Evolutionary conservation across 2,113 vertebrate species (phyloP).

Genomic region (Labeo catla): DNA sequence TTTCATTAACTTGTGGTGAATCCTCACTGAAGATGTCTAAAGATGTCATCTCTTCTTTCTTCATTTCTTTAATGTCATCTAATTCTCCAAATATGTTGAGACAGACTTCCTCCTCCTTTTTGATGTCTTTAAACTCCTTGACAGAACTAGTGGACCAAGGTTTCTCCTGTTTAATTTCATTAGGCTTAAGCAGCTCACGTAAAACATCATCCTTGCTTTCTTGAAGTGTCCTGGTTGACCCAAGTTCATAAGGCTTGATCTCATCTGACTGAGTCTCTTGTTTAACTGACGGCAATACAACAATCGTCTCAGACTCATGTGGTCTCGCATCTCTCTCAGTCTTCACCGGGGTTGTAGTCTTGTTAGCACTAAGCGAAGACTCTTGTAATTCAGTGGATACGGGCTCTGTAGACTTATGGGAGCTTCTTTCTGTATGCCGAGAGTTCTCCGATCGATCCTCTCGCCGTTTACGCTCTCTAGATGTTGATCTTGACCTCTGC

Average conservation of each 20-base stretch:
- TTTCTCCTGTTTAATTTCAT: slow-evolving; percentile 49
- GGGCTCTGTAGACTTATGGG: slow-evolving; percentile 34
- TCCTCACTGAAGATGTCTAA: slow-evolving; percentile 63
- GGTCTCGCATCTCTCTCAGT: background rate
- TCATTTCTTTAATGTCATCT: slow-evolving; percentile 57
- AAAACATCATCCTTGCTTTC: slow-evolving; percentile 59
- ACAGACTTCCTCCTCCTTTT: background rate
- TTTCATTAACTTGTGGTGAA: slow-evolving; percentile 36
- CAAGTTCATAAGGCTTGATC: background rate
- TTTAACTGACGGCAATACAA: slow-evolving; percentile 34
- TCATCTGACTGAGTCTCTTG: background rate
- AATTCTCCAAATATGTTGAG: slow-evolving; percentile 35
- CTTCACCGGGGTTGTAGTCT: background rate
- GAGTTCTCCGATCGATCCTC: slow-evolving; percentile 40
- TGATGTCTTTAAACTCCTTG: slow-evolving; percentile 23
- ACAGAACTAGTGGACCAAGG: background rate
- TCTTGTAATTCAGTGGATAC: slow-evolving; percentile 10
- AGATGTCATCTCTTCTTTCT: slow-evolving; percentile 53
- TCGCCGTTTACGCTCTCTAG: slow-evolving; percentile 27
- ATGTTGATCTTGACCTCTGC: slow-evolving; percentile 34
- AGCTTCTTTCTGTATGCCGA: background rate
- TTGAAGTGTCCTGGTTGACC: slow-evolving; percentile 32
- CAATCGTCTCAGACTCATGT: background rate
- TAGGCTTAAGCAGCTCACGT: background rate
- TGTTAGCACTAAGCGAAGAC: background rate